Conservation (phyloP, 2,888 invertebrate species). For the Polylopha cassiicola region DNA sequence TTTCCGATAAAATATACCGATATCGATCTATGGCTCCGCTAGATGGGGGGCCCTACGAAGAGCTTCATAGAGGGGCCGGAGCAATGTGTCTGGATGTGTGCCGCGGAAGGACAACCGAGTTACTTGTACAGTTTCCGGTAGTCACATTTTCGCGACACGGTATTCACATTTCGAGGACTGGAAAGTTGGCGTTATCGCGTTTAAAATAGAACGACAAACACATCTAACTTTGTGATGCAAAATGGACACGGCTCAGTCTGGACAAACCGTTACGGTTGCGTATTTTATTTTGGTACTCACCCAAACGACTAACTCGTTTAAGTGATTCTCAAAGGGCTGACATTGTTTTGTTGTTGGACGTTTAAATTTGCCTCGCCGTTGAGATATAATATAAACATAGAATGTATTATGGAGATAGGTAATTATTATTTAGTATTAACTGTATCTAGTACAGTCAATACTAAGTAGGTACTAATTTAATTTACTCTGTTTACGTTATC, state of each 20-base stretch:
- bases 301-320: slow-evolving; percentile 29
- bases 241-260: slow-evolving; percentile 56
- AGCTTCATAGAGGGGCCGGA: slow-evolving; percentile 17
- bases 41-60: slow-evolving; percentile 17
- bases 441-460: no score
- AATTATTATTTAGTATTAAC: no score
- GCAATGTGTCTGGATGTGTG: slow-evolving; percentile 40
- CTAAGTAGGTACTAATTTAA: no score
- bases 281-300: slow-evolving; percentile 38
- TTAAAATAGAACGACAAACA: slow-evolving; percentile 74
- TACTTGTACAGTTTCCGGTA: slow-evolving; percentile 75
- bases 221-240: slow-evolving; percentile 75
- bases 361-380: slow-evolving; percentile 20
- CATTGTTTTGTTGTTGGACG: slow-evolving; percentile 25
- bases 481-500: no score
- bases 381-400: slow-evolving; percentile 7
- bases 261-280: slow-evolving; percentile 39
- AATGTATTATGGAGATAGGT: no score
- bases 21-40: no score
- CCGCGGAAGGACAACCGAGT: slow-evolving; percentile 60
- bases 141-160: slow-evolving; percentile 77
- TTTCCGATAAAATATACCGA: no score
- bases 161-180: slow-evolving; percentile 76
- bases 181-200: slow-evolving; percentile 75
- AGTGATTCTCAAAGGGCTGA: slow-evolving; percentile 27